These are phyloP conservation scores for Copidosoma aretas DNA, from an alignment of 2,888 invertebrate species.

Conservation along the genomic window DNA sequence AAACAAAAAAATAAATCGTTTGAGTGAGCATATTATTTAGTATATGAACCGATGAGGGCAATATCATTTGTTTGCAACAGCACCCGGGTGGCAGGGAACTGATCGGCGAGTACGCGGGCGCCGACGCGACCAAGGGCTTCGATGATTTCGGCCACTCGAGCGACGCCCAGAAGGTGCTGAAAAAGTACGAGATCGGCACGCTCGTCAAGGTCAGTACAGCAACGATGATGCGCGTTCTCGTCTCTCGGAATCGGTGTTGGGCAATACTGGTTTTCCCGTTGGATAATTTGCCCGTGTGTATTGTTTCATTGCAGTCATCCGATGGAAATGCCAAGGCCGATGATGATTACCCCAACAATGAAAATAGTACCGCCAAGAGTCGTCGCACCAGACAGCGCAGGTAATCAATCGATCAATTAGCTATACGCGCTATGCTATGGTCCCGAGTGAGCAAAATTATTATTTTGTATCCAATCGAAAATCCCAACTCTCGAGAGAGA, in stretches of 20 bases:
- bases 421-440: neutral
- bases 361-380: neutral
- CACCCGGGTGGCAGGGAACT: conserved; percentile 75
- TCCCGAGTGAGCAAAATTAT: too few species aligned
- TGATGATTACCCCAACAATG: neutral
- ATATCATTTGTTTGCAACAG: too few species aligned
- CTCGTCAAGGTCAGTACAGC: conserved; percentile 65
- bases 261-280: too few species aligned
- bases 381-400: conserved; percentile 17
- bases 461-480: neutral
- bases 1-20: too few species aligned
- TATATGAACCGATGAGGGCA: too few species aligned
- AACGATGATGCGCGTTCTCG: neutral
- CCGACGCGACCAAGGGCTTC: conserved; percentile 72
- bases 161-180: conserved; percentile 69
- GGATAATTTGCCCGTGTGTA: too few species aligned
- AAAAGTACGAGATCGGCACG: conserved; percentile 72
- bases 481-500: too few species aligned
- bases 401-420: too few species aligned
- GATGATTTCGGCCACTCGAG: conserved; percentile 73
- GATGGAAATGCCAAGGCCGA: neutral
- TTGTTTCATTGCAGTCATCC: conserved; percentile 4
- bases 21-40: too few species aligned
- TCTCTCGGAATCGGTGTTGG: neutral
- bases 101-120: conserved; percentile 72